These are phyloP conservation scores for Osmerus mordax DNA, from an alignment of 2,113 vertebrate genomes.

Conservation along the genomic window DNA sequence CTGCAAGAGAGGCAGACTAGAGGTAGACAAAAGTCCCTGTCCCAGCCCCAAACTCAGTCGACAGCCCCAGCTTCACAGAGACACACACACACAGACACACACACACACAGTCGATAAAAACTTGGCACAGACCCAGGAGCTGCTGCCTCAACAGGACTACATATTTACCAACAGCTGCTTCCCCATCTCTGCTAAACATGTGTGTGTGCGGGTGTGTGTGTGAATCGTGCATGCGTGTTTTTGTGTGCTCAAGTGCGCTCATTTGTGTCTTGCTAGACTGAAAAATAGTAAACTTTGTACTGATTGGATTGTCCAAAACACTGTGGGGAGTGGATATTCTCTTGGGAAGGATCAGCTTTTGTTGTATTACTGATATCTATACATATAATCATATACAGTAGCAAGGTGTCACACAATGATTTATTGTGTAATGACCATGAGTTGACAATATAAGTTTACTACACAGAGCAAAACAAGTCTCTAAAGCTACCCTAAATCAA, in stretches of 20 bases:
- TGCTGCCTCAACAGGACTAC: constrained; percentile 71
- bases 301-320: too few relatives aligned
- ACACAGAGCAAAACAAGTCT: too few relatives aligned
- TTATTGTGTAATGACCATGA: not conserved
- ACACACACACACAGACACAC: constrained; percentile 22
- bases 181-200: constrained; percentile 36
- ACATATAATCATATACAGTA: not conserved
- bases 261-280: not conserved
- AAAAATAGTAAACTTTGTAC: not conserved
- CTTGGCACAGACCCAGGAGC: constrained; percentile 58
- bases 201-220: constrained; percentile 5
- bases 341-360: not conserved
- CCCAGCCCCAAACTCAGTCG: constrained; percentile 39
- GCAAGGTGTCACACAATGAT: not conserved
- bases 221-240: not conserved
- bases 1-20: constrained; percentile 33
- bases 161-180: constrained; percentile 83
- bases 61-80: constrained; percentile 52
- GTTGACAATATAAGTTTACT: too few relatives aligned
- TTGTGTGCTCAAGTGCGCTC: not conserved
- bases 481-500: too few relatives aligned
- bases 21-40: constrained; percentile 40
- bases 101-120: constrained; percentile 78
- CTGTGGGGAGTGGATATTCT: too few relatives aligned
- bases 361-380: not conserved